Base-by-base conservation (phyloP, 2,113 vertebrate genomes). In the Poeciliopsis occidentalis region DNA sequence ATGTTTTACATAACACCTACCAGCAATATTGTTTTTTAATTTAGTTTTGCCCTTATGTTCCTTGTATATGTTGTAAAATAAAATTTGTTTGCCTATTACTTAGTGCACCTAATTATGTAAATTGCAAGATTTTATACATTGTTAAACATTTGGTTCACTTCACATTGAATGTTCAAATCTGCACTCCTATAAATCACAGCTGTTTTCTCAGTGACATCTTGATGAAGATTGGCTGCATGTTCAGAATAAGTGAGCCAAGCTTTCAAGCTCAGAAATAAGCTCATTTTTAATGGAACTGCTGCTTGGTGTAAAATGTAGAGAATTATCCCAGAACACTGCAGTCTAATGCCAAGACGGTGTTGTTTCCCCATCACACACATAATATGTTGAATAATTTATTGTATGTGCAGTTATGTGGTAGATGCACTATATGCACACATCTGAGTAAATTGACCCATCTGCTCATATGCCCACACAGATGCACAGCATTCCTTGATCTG, bases 311-410 rank as follows among this genome's bases (percentile, higher is more conserved):
- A 54, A 22, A 19, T 57, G 66, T 69, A 31, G 11, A 64, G 67
- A 76, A 76, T 67, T 15, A 51, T 78, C 47, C 65, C 60, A 47
- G 32, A 71, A 54, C 64, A 71, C 27, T 76, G 41, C 60, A 71
- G 32, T 34, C 34, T 69, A 65, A 24, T 72, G 26, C 64, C 60
- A 63, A 67, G 74, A 68, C 32, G 22, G 67, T 79, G 41, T 69
- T 27, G 29, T 44, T 41, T 8, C 64, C 64, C 30, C 37, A 62
- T 4, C 27, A n/a, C 1, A n/a, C 54, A 69, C 47, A 78, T 62
- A 67, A 39, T 26, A 54, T 39, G 69, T 39, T 60, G 12, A 76
- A 83, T 74, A 60, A 78, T 64, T 47, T 24, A 73, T 64, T 79
- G 31, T 12, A 61, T 71, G 72, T 62, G 32, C 30, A 64, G 57